These are phyloP conservation scores for Kryphioiulus occultus DNA, from an alignment of 2,888 invertebrate species.

Conservation along the genomic window DNA sequence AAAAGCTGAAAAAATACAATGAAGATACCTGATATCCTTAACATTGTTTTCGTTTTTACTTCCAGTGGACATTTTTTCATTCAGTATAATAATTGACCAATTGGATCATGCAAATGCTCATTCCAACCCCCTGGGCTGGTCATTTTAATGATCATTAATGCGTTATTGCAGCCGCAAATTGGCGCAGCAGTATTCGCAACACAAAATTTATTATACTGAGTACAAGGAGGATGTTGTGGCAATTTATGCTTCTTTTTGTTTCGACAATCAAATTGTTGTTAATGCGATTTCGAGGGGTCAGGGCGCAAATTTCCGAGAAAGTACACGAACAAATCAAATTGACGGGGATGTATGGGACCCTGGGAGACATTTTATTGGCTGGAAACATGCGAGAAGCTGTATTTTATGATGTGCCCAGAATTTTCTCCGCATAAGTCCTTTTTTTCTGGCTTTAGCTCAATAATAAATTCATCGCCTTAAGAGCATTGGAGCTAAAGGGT, in stretches of 20 bases:
- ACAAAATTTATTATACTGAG: neutral
- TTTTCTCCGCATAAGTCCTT: neutral
- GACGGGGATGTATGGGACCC: neutral
- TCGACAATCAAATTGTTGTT: neutral
- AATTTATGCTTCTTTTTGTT: neutral
- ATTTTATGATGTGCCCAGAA: slow-evolving; percentile 12
- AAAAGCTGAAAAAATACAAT: too few relatives aligned
- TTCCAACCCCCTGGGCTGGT: neutral
- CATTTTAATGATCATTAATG: neutral
- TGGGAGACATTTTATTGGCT: neutral
- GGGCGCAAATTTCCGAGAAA: neutral
- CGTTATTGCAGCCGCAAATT: neutral
- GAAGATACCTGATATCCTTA: neutral
- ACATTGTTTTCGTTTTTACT: neutral
- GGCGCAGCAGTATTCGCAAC: neutral
- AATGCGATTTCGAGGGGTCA: neutral
- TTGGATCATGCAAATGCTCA: neutral
- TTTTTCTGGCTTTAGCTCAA: neutral
- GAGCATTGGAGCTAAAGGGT: neutral
- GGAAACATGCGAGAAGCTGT: neutral
- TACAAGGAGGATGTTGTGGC: neutral
- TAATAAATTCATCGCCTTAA: neutral
- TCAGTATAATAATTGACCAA: neutral
- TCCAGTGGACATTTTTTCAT: neutral
- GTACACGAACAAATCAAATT: neutral